Conservation (phyloP, 2,888 invertebrate genomes). For the Caenorhabditis japonica region DNA sequence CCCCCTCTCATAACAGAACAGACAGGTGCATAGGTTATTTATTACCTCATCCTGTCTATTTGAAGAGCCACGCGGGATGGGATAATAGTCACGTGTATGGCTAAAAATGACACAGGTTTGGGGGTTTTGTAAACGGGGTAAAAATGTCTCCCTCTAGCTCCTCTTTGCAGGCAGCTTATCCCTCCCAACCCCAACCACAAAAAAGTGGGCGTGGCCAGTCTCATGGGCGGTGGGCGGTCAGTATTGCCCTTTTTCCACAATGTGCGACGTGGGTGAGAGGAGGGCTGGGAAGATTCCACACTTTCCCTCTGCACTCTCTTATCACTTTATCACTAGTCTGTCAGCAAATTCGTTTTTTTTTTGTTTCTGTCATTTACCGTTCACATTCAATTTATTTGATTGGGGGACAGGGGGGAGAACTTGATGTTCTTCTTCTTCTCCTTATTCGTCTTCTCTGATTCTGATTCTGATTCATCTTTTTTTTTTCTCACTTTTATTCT, state of each 20-base stretch:
- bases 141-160: too few species aligned
- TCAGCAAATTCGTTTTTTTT: not conserved
- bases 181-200: not conserved
- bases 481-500: not conserved
- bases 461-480: not conserved
- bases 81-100: too few species aligned
- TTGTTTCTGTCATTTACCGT: slow-evolving; percentile 29
- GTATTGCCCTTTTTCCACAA: too few species aligned
- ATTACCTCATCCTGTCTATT: too few species aligned
- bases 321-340: slow-evolving; percentile 15
- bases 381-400: slow-evolving; percentile 45
- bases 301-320: too few species aligned
- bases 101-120: too few species aligned
- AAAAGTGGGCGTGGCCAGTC: slow-evolving; percentile 1
- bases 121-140: too few species aligned
- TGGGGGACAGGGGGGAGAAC: slow-evolving; percentile 9
- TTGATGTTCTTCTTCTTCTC: slow-evolving; percentile 11
- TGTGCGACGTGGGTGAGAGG: not conserved
- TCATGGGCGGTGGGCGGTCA: too few species aligned
- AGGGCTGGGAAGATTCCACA: not conserved
- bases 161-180: too few species aligned
- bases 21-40: too few species aligned
- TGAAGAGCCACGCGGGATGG: too few species aligned
- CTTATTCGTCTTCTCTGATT: slow-evolving; percentile 5
- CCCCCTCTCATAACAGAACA: too few species aligned